Percentiles rank a stretch among this genome's conserved stretches.
These are phyloP conservation scores for Cryptocephalus moraei DNA, from an alignment of 2,888 invertebrate genomes.

Conservation along the genomic window DNA sequence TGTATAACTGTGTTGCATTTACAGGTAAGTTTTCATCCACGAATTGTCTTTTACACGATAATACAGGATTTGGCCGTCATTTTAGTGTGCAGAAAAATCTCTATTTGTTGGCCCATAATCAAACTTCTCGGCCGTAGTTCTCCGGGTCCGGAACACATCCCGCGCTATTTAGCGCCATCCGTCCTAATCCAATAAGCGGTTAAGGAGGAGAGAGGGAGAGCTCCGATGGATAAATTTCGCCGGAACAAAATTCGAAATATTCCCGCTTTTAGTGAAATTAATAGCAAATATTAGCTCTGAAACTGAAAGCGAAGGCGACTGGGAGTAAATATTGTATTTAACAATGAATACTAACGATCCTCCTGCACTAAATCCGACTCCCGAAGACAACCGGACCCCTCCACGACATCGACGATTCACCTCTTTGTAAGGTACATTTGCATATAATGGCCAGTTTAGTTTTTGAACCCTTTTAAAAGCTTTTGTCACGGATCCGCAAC, in stretches of 20 bases:
- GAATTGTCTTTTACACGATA: no score
- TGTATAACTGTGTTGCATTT: no score
- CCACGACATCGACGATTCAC: constrained; percentile 25
- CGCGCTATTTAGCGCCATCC: no score
- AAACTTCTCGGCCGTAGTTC: no score
- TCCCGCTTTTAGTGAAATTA: constrained; percentile 29
- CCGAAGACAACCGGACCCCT: constrained; percentile 22
- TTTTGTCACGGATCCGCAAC: constrained; percentile 2
- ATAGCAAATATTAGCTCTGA: constrained; percentile 30
- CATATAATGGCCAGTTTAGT: constrained; percentile 22
- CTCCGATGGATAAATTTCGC: constrained; percentile 13
- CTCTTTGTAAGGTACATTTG: constrained; percentile 14
- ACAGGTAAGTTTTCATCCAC: no score
- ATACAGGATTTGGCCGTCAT: no score
- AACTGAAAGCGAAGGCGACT: constrained; percentile 28
- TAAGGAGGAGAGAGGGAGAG: no score
- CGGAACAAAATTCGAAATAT: constrained; percentile 22
- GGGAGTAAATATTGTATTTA: constrained; percentile 29
- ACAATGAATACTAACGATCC: constrained; percentile 32
- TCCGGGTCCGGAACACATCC: no score
- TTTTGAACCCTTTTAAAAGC: constrained; percentile 25
- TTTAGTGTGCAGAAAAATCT: no score
- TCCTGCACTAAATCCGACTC: constrained; percentile 5
- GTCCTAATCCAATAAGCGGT: no score
- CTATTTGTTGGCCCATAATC: no score